These are phyloP conservation scores for Furcifer pardalis DNA, from an alignment of 2,797 vertebrate species.

Conservation along the genomic window DNA sequence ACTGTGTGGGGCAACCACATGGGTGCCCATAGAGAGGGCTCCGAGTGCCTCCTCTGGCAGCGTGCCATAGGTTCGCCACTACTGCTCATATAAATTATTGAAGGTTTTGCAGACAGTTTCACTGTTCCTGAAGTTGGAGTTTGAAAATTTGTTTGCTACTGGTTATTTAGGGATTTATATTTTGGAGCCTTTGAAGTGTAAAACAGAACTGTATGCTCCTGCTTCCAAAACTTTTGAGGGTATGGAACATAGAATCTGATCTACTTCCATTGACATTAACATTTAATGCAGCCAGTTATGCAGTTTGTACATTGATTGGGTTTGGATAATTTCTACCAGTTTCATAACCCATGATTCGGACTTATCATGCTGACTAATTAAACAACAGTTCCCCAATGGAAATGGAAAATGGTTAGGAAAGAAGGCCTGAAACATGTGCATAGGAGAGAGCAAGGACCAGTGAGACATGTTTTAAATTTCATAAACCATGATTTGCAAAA, in stretches of 20 bases:
- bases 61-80: too few relatives aligned
- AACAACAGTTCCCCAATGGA: neutral
- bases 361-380: neutral
- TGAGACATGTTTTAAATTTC: too few relatives aligned
- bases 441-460: too few relatives aligned
- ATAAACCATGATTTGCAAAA: too few relatives aligned
- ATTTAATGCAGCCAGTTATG: neutral
- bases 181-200: neutral
- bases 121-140: neutral
- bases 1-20: too few relatives aligned
- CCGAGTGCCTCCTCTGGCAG: too few relatives aligned
- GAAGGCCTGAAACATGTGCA: too few relatives aligned
- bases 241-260: neutral
- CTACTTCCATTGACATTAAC: too few relatives aligned
- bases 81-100: too few relatives aligned
- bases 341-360: neutral
- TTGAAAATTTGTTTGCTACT: neutral
- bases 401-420: neutral
- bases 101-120: too few relatives aligned
- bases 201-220: neutral
- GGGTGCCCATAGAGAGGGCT: too few relatives aligned
- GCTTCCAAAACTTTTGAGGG: neutral
- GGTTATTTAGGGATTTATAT: neutral
- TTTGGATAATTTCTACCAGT: neutral
- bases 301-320: neutral